Evolutionary conservation across 2,888 invertebrate genomes (phyloP).

Genomic region (Linnaemya vulpina): DNA sequence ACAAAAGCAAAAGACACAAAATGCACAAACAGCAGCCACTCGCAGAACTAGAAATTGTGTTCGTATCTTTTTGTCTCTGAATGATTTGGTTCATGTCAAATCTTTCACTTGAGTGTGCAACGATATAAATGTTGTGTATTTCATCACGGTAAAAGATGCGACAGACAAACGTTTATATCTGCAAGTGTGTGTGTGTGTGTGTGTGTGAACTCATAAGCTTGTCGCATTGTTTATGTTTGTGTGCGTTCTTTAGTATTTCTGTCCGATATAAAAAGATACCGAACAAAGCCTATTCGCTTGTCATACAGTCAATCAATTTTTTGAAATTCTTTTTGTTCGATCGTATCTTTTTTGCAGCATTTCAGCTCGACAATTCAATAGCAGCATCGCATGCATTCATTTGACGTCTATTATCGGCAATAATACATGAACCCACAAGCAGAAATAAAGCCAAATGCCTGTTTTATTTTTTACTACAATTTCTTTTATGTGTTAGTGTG

Average conservation of each 20-base stretch:
- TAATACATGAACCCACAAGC: slow-evolving; percentile 33
- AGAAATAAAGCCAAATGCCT: slow-evolving; percentile 34
- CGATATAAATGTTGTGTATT: slow-evolving; percentile 33
- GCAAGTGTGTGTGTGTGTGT: background rate
- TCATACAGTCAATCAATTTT: slow-evolving; percentile 68
- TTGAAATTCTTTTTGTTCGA: background rate
- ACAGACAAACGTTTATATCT: slow-evolving; percentile 8
- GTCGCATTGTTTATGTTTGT: background rate
- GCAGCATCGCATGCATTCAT: slow-evolving; percentile 30
- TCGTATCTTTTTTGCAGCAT: background rate
- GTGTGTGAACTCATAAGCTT: too few relatives aligned
- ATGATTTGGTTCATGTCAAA: slow-evolving; percentile 36
- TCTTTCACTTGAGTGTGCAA: slow-evolving; percentile 41
- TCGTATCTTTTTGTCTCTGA: slow-evolving; percentile 7
- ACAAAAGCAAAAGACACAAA: slow-evolving; percentile 54
- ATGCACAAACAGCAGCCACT: slow-evolving; percentile 26
- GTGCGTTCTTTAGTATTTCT: background rate
- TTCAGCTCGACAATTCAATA: slow-evolving; percentile 39
- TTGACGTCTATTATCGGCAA: slow-evolving; percentile 37
- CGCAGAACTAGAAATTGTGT: slow-evolving; percentile 1
- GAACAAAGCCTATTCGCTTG: slow-evolving; percentile 63
- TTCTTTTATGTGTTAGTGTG: slow-evolving; percentile 11
- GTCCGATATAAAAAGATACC: slow-evolving; percentile 43
- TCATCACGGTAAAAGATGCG: slow-evolving; percentile 38
- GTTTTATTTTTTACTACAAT: background rate